A percentile compares a stretch with the other conserved stretches of the same genome.
phyloP scores from a whole-genome alignment of 1,140 invertebrate species.

The Phocides pigmalion region DNA sequence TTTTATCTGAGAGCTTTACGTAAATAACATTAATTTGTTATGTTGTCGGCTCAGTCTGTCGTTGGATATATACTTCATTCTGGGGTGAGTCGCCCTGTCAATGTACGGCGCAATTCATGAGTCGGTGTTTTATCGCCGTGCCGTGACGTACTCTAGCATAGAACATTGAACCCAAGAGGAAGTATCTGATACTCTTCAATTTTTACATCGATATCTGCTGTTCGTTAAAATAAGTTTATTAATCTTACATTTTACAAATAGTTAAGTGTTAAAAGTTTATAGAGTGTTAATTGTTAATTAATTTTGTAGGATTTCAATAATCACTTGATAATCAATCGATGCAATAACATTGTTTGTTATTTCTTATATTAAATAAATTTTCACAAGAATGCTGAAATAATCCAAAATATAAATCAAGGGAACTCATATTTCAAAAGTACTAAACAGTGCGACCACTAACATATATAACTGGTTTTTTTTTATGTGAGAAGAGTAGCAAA shows the following conservation, averaged over 20 bases:
- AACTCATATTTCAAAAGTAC: too few relatives aligned
- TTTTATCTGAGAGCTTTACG: slow-evolving; percentile 5
- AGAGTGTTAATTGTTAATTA: not conserved
- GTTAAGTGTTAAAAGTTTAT: not conserved
- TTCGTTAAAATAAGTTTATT: slow-evolving; percentile 9
- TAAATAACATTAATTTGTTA: slow-evolving; percentile 36
- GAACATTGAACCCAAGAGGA: slow-evolving; percentile 80
- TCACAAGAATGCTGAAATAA: too few relatives aligned
- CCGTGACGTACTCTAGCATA: slow-evolving; percentile 63
- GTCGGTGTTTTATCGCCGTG: slow-evolving; percentile 70
- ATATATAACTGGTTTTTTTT: too few relatives aligned
- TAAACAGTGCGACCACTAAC: too few relatives aligned
- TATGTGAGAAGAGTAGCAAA: too few relatives aligned
- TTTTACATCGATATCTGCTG: slow-evolving; percentile 52
- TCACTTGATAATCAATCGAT: too few relatives aligned
- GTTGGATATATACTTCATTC: slow-evolving; percentile 46
- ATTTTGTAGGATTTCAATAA: not conserved
- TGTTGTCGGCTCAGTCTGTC: slow-evolving; percentile 31
- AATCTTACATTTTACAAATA: not conserved
- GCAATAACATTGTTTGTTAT: too few relatives aligned
- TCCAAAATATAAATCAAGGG: too few relatives aligned
- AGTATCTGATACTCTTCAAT: slow-evolving; percentile 68
- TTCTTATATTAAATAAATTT: too few relatives aligned
- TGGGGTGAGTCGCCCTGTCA: slow-evolving; percentile 72
- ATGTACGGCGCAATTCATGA: slow-evolving; percentile 69